phyloP scores from a whole-genome alignment of 2,113 vertebrate species.

The Seriola quinqueradiata region DNA sequence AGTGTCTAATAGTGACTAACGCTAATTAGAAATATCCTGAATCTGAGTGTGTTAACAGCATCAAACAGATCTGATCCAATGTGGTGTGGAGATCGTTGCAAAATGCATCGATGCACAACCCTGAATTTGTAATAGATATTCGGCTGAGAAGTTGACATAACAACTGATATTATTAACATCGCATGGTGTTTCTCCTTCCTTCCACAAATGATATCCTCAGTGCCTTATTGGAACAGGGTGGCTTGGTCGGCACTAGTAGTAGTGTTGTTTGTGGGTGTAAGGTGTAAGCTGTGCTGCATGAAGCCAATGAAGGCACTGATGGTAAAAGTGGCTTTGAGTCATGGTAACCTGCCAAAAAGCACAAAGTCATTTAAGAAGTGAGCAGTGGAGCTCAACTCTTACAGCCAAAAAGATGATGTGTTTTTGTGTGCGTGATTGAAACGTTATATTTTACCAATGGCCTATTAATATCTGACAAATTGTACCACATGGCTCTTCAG shows the following conservation, averaged over 20 bases:
- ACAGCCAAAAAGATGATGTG: neutral
- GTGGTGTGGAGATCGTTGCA: neutral
- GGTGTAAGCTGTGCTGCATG: neutral
- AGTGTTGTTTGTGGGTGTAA: neutral
- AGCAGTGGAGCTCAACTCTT: neutral
- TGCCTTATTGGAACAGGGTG: neutral
- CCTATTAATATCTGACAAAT: neutral
- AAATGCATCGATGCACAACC: neutral
- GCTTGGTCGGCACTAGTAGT: neutral
- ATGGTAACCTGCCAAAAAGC: conserved; percentile 16
- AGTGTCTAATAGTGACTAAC: neutral
- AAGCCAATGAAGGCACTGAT: neutral
- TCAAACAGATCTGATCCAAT: neutral
- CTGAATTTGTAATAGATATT: neutral
- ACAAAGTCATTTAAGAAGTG: neutral
- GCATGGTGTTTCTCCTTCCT: neutral
- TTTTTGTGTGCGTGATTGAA: neutral
- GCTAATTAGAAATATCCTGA: no score
- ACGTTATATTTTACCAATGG: neutral
- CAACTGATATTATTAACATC: neutral
- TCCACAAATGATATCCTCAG: neutral
- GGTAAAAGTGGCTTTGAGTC: conserved; percentile 16
- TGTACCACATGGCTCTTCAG: neutral
- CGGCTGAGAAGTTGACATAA: neutral
- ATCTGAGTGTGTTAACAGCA: neutral